Base-by-base conservation (phyloP, 1,140 invertebrate genomes). In the Nasonia longicornis region DNA sequence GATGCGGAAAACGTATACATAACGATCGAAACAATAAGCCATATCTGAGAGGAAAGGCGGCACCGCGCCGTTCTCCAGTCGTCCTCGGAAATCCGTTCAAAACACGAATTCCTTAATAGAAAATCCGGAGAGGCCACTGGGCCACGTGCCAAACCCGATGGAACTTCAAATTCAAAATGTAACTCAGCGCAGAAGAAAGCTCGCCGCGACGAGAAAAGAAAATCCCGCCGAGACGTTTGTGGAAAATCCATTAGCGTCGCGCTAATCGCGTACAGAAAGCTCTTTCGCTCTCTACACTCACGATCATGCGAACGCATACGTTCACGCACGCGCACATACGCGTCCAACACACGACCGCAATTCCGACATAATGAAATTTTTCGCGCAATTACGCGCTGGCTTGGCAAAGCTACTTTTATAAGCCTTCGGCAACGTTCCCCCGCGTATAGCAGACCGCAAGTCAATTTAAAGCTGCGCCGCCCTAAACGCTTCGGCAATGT, bases 401-500 rank as follows among this genome's bases (percentile, higher is more conserved):
- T 42, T 20, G 0, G 48, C 48, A 4, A 16, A 26, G 26, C 14
- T 45, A 70, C 31, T 42, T 20, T 70, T 70, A 29, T 12, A 70
- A 20, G 69, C 16, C 14, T 26, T 3, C 64, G 64, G 10, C 22
- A 26, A 67, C 48, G 52, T 63, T 22, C 14, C 26, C 45, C 52
- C 6, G 31, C 31, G 31, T 35, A 35, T 35, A 35, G 26, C 26
- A 26, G 20, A 3, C 48, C 48, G 29, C 48, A 26, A 42, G 74
- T 76, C 74, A 76, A 76, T 76, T 76, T 66, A 64, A 76, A 29
- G 29, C 74, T 66, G 20, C 26, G 26, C 74, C 58, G 74, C 20
- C 16, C 35, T 76, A 45, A 76, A 76, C 74, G 74, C 74, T 76
- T 76, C 52, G 74, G 42, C 74, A 29, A 64, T 76, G 74, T 76